These are phyloP conservation scores for Andricus grossulariae DNA, from an alignment of 1,140 invertebrate species.

Conservation along the genomic window DNA sequence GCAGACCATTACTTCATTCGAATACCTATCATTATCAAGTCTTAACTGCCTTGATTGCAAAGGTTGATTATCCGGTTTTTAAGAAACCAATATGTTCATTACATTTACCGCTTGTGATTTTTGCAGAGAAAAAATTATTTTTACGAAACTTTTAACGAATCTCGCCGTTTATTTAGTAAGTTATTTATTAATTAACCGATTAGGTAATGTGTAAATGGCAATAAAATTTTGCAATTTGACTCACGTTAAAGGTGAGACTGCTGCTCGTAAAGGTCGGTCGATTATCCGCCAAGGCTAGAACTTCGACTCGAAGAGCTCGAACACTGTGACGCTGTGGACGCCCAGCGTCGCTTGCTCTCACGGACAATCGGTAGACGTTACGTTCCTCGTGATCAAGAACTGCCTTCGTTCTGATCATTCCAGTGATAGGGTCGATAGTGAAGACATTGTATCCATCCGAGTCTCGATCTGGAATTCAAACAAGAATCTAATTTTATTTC, in stretches of 20 bases:
- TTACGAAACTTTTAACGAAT: not conserved
- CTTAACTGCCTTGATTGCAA: not conserved
- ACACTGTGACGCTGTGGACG: conserved; percentile 87
- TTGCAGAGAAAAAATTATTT: not conserved
- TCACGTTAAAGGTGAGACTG: conserved; percentile 90
- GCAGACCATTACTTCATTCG: conserved; percentile 25
- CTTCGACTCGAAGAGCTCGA: conserved; percentile 89
- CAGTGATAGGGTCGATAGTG: conserved; percentile 89
- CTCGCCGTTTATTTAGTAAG: not conserved
- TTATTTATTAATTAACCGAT: conserved; percentile 3
- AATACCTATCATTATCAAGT: not conserved
- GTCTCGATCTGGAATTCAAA: conserved; percentile 78
- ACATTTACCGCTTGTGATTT: not conserved
- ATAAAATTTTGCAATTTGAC: conserved; percentile 54
- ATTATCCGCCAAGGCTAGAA: conserved; percentile 93
- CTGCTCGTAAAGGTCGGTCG: conserved; percentile 93
- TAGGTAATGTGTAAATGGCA: not conserved
- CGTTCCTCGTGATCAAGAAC: conserved; percentile 94
- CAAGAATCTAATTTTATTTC: conserved; percentile 8
- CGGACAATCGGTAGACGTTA: conserved; percentile 88
- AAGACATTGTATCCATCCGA: conserved; percentile 90
- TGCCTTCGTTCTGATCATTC: conserved; percentile 90
- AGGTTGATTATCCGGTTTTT: not conserved
- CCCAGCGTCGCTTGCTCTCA: conserved; percentile 91
- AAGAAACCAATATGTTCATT: not conserved